phyloP scores from a whole-genome alignment of 2,797 vertebrate genomes.

The Platyrinchus mystaceus region DNA sequence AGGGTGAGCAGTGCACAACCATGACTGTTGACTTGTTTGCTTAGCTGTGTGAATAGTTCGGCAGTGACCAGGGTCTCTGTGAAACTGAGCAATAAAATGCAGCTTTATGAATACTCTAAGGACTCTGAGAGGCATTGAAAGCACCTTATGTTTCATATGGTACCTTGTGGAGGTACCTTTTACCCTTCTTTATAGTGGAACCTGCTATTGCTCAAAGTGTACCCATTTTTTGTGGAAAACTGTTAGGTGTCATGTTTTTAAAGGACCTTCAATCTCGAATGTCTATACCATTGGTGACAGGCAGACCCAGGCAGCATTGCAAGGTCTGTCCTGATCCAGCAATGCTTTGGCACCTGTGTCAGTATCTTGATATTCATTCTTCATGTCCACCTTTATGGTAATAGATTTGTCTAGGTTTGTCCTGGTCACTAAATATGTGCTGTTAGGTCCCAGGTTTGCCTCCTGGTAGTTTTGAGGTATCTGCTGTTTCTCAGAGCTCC shows the following conservation, averaged over 20 bases:
- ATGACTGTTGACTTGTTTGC: neutral
- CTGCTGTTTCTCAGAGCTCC: neutral
- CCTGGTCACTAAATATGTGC: neutral
- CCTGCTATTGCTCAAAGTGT: neutral
- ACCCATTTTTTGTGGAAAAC: neutral
- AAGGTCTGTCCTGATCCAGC: neutral
- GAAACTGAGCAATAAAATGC: neutral
- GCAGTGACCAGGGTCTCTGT: neutral
- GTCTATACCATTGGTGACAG: rapidly evolving
- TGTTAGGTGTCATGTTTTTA: neutral
- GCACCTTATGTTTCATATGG: neutral
- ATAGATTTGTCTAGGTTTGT: neutral
- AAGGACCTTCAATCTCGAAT: neutral
- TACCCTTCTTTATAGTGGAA: neutral
- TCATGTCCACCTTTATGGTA: neutral
- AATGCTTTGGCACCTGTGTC: neutral
- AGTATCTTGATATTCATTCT: neutral
- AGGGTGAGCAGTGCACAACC: neutral
- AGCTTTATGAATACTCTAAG: neutral
- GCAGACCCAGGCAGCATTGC: neutral
- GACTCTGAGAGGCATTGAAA: neutral
- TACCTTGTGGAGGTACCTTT: neutral
- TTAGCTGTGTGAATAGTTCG: neutral
- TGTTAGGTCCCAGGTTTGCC: neutral
- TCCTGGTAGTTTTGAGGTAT: neutral